phyloP scores from a whole-genome alignment of 2,888 invertebrate genomes.

The Synergus japonicus region DNA sequence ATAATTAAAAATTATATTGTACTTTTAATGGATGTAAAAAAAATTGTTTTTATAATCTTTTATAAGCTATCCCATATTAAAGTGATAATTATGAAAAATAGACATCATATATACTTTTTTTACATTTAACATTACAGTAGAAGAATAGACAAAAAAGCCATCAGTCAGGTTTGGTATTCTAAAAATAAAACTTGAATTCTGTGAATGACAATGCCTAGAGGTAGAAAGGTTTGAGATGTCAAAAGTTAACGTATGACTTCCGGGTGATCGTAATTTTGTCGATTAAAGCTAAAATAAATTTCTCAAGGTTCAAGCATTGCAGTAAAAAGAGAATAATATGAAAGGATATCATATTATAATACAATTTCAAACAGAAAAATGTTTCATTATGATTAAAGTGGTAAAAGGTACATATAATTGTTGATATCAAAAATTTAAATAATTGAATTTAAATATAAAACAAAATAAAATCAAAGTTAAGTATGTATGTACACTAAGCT shows the following conservation, averaged over 20 bases:
- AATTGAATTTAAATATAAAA: too few species aligned
- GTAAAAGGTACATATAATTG: too few species aligned
- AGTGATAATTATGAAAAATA: background rate
- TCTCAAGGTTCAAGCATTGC: too few species aligned
- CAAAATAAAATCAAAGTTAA: too few species aligned
- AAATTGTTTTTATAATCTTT: too few species aligned
- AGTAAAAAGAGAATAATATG: background rate
- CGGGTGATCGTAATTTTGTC: slow-evolving; percentile 14
- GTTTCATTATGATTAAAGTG: background rate
- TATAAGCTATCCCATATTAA: too few species aligned
- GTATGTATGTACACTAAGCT: too few species aligned
- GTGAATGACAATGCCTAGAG: slow-evolving; percentile 23
- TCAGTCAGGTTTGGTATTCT: slow-evolving; percentile 9
- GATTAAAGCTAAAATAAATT: slow-evolving; percentile 8
- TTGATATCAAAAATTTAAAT: too few species aligned
- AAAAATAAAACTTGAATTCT: slow-evolving; percentile 20
- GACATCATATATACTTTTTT: background rate
- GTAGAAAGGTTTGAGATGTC: slow-evolving; percentile 5
- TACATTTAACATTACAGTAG: too few species aligned
- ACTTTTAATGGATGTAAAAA: background rate
- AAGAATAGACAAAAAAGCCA: background rate
- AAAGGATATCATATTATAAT: background rate
- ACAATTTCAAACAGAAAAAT: background rate
- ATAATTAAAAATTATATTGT: background rate
- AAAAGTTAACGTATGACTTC: slow-evolving; percentile 21